phyloP scores from a whole-genome alignment of 2,113 vertebrate species.

The Limanda limanda region DNA sequence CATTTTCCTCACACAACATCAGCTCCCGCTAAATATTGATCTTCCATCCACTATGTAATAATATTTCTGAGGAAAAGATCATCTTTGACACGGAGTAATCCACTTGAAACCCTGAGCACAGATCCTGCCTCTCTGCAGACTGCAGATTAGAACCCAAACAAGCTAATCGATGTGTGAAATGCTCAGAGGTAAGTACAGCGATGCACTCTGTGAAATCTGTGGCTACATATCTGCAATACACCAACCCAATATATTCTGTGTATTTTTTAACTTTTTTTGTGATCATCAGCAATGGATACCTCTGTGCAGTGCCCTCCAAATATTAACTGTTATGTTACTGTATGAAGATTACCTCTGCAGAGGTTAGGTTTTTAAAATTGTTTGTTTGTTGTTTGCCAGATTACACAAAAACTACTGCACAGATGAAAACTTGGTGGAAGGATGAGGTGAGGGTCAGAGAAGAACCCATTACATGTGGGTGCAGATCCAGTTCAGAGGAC shows the following conservation, averaged over 20 bases:
- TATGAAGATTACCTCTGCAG: too few species aligned
- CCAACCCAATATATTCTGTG: not conserved
- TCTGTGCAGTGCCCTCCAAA: too few species aligned
- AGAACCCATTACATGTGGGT: too few species aligned
- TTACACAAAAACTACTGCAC: too few species aligned
- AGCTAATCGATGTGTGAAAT: conserved; percentile 36
- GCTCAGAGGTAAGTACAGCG: conserved; percentile 1
- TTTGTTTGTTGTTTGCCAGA: too few species aligned
- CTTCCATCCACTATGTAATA: conserved; percentile 1
- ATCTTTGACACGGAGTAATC: conserved; percentile 37
- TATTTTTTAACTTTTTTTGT: not conserved
- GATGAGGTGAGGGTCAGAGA: too few species aligned
- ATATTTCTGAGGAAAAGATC: conserved; percentile 28
- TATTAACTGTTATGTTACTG: too few species aligned
- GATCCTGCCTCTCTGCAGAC: conserved; percentile 15
- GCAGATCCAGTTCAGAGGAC: too few species aligned
- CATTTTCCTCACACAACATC: conserved; percentile 20
- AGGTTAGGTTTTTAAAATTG: too few species aligned
- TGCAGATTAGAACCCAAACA: conserved; percentile 38
- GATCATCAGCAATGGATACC: too few species aligned
- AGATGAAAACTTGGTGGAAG: too few species aligned
- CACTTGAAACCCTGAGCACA: conserved; percentile 40
- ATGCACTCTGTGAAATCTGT: conserved; percentile 1
- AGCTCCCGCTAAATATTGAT: conserved; percentile 6
- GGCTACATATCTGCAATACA: not conserved